A percentile compares a stretch with the other conserved stretches of the same genome.
Conservation (phyloP, 2,797 vertebrate species). For the Geotrypetes seraphini region DNA sequence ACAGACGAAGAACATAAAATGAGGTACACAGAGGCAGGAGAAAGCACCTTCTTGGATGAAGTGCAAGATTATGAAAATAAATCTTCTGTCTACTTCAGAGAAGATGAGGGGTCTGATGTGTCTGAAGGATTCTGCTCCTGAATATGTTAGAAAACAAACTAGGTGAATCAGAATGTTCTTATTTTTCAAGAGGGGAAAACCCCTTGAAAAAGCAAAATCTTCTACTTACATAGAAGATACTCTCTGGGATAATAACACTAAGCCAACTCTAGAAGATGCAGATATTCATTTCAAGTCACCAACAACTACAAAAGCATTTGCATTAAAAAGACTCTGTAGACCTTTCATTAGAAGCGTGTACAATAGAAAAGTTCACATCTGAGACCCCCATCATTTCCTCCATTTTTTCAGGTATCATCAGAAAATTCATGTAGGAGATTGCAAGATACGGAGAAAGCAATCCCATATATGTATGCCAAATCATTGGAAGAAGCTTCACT, state of each 20-base stretch:
- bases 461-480: slow-evolving; percentile 19
- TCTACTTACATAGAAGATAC: neutral
- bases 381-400: neutral
- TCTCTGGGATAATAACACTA: neutral
- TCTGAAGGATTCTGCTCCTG: slow-evolving; percentile 3
- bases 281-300: slow-evolving; percentile 3
- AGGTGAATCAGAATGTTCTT: slow-evolving; percentile 25
- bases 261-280: neutral
- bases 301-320: neutral
- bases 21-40: slow-evolving; percentile 76
- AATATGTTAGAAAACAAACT: slow-evolving; percentile 3
- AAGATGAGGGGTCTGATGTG: slow-evolving; percentile 27
- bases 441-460: slow-evolving; percentile 17
- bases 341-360: slow-evolving; percentile 26
- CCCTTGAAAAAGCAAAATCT: neutral
- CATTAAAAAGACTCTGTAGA: neutral
- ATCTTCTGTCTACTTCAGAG: slow-evolving; percentile 18
- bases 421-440: slow-evolving; percentile 3
- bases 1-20: slow-evolving; percentile 50
- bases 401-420: too few species aligned
- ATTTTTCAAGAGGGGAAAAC: slow-evolving; percentile 37
- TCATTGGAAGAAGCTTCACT: slow-evolving; percentile 4
- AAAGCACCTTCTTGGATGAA: slow-evolving; percentile 86
- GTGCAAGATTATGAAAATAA: slow-evolving; percentile 54
- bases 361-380: slow-evolving; percentile 24